Evolutionary conservation across 2,113 vertebrate genomes (phyloP).

Genomic region (Zosterops pallidus): DNA sequence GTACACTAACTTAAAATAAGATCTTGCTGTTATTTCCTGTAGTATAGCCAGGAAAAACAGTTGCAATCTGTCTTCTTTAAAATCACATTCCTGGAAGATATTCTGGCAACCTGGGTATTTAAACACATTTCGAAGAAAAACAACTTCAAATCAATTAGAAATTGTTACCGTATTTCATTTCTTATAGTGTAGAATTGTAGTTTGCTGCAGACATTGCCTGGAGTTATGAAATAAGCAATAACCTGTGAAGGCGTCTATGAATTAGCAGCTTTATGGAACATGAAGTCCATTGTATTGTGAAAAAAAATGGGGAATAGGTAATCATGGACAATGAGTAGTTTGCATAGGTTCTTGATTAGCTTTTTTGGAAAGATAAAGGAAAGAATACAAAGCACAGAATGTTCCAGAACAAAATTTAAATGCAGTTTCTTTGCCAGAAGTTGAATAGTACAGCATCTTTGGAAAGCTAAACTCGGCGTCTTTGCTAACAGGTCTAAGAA

Average conservation of each 20-base stretch:
- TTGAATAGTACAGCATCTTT: background rate
- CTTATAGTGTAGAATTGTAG: background rate
- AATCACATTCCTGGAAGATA: slow-evolving; percentile 82
- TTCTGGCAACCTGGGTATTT: slow-evolving; percentile 81
- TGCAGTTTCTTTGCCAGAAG: background rate
- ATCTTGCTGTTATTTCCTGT: slow-evolving; percentile 81
- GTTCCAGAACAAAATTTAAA: slow-evolving; percentile 32
- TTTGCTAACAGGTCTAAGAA: background rate
- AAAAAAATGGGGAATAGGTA: background rate
- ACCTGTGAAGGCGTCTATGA: background rate
- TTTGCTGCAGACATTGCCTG: background rate
- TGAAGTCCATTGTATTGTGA: background rate
- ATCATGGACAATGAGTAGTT: background rate
- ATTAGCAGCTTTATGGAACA: background rate
- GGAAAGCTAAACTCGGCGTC: background rate
- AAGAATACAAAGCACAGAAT: slow-evolving; percentile 4
- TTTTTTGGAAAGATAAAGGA: background rate
- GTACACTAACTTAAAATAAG: slow-evolving; percentile 80
- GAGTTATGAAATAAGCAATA: background rate
- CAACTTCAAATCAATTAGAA: slow-evolving; percentile 76
- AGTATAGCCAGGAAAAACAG: slow-evolving; percentile 85
- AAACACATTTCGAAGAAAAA: slow-evolving; percentile 78
- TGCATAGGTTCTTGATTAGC: background rate
- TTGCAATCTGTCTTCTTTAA: slow-evolving; percentile 82
- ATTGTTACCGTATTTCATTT: slow-evolving; percentile 64